Evolutionary conservation across 2,888 invertebrate genomes (phyloP), one percentile per base, ranked within the genome.

Genomic region (Seira ritae): DNA sequence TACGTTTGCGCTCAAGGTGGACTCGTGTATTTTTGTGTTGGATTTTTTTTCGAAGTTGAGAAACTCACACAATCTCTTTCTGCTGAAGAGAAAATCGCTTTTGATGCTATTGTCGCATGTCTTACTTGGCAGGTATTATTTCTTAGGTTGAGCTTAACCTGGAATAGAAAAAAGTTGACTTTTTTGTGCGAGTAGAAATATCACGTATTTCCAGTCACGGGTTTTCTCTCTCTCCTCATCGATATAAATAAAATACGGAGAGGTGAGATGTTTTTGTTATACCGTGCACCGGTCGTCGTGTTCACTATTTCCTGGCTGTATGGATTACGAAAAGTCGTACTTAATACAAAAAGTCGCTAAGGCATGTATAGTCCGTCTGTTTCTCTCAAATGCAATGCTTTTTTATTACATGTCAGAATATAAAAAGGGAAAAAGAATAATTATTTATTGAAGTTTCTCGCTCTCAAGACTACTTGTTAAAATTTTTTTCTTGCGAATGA

Each of bases 81-180:
- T 46, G 46, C 50, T 42, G 12, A 42, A 42, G 12, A 42, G 42
- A 42, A 42, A 77, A 77, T 77, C 77, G 77, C 60, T 69, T 79
- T 19, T 78, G 72, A 72, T 60, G 60, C 55, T 72, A 60, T 68
- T 80, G 80, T 74, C 80, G 80, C 80, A 69, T 80, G 73, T 69
- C 69, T 80, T 66, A 73, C 37, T 66, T 73, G 80, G 55, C 80
- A 80, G 80, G 80, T 73, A 42, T 42, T 42, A 8, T 42, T 42
- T 42, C 12, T 42, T 42, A 42, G 12, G 6, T 42, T 42, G 42
- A 4, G 42, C 42, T 42, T n/a, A 42, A 12, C 42, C 42, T 42
- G 42, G n/a, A n/a, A n/a, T n/a, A n/a, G n/a, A 12, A 19, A 70
- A 12, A 69, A 70, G 70, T 70, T 46, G 46, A 50, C 50, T 46